These are phyloP conservation scores for Anastatus disparis DNA, from an alignment of 1,140 invertebrate genomes.

Conservation along the genomic window DNA sequence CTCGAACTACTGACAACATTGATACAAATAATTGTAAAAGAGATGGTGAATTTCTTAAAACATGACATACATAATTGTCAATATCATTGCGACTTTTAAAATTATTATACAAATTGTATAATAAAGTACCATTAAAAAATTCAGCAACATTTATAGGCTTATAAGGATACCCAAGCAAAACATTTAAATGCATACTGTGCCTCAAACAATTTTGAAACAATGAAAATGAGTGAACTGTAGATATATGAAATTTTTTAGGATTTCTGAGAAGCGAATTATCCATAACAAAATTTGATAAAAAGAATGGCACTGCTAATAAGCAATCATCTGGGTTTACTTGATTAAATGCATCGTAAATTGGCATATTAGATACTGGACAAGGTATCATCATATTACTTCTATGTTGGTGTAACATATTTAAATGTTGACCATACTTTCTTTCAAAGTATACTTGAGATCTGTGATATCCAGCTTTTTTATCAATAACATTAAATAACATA, in stretches of 20 bases:
- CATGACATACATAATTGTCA: conserved; percentile 65
- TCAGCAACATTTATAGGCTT: conserved; percentile 67
- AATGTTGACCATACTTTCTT: conserved; percentile 43
- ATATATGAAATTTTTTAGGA: conserved; percentile 71
- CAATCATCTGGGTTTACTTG: conserved; percentile 69
- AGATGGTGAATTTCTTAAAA: conserved; percentile 65
- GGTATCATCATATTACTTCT: background rate
- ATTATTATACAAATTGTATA: conserved; percentile 77
- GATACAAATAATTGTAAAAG: conserved; percentile 63
- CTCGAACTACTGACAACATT: conserved; percentile 43
- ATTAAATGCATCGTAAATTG: conserved; percentile 46
- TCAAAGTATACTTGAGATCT: conserved; percentile 47
- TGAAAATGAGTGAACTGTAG: conserved; percentile 75
- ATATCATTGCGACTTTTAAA: conserved; percentile 69
- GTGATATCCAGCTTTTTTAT: conserved; percentile 65
- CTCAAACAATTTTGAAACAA: conserved; percentile 78
- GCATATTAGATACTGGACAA: conserved; percentile 19
- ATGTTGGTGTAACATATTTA: background rate
- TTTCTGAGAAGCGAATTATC: conserved; percentile 70
- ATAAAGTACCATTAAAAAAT: conserved; percentile 77
- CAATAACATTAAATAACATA: conserved; percentile 72
- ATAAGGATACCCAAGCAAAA: conserved; percentile 71
- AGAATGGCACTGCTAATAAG: conserved; percentile 69
- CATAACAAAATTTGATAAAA: conserved; percentile 74
- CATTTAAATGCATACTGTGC: conserved; percentile 74